These are phyloP conservation scores for Callyntrura guangdongensis DNA, from an alignment of 2,888 invertebrate species.

Conservation along the genomic window DNA sequence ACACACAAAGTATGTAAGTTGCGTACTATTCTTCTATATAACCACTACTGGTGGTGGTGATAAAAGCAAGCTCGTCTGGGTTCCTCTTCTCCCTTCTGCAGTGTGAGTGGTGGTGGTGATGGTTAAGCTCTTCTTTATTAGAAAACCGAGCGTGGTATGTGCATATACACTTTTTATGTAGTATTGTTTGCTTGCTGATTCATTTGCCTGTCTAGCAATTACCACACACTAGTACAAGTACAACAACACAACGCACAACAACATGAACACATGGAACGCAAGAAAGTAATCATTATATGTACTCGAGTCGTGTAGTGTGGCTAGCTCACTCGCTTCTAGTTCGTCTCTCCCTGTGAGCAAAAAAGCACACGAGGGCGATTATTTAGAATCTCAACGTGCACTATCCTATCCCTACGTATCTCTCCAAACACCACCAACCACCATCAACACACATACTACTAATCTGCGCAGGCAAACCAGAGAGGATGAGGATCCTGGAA, in stretches of 20 bases:
- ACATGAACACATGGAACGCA: constrained; percentile 75
- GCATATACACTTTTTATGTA: constrained; percentile 33
- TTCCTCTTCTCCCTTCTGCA: constrained; percentile 27
- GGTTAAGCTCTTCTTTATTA: constrained; percentile 27
- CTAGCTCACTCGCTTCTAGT: constrained; percentile 63
- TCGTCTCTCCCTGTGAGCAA: constrained; percentile 64
- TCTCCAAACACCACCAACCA: neutral
- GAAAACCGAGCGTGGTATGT: constrained; percentile 15
- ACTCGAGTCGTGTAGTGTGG: constrained; percentile 63
- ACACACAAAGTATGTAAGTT: neutral
- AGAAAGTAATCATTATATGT: constrained; percentile 74
- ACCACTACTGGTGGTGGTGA: neutral
- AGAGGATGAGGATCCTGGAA: constrained; percentile 67
- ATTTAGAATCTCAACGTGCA: constrained; percentile 59
- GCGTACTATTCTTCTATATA: too few relatives aligned
- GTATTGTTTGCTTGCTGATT: constrained; percentile 40
- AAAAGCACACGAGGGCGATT: constrained; percentile 75
- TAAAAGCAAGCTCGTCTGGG: constrained; percentile 28
- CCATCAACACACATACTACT: constrained; percentile 22
- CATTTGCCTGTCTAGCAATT: constrained; percentile 66
- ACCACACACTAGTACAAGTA: constrained; percentile 60
- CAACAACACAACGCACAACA: constrained; percentile 47
- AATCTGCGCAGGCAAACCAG: constrained; percentile 41
- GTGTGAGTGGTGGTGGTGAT: constrained; percentile 14
- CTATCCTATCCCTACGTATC: constrained; percentile 31